Evolutionary conservation across 2,113 vertebrate species (phyloP).

Genomic region (Larimichthys polyactis): DNA sequence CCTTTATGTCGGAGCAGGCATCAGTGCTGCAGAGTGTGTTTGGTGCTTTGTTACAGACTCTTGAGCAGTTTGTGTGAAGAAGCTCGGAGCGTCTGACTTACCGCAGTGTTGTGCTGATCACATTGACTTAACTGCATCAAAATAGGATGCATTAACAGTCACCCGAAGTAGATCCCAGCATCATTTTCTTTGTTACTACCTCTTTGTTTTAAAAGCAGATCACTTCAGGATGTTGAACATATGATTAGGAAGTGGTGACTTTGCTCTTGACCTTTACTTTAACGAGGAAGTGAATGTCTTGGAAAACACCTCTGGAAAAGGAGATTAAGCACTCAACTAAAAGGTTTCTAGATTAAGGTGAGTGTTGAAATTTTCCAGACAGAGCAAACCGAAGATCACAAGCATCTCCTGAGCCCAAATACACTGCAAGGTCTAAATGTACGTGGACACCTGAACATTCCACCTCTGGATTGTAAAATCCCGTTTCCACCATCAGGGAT

Average conservation of each 20-base stretch:
- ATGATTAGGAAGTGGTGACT: background rate
- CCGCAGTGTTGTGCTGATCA: background rate
- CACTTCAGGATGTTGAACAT: background rate
- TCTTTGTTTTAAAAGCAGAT: background rate
- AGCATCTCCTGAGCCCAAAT: background rate
- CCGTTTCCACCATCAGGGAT: background rate
- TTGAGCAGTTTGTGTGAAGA: constrained; percentile 33
- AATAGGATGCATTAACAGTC: background rate
- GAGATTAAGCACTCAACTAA: background rate
- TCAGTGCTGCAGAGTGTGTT: constrained; percentile 38
- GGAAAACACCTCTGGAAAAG: background rate
- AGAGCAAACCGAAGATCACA: background rate
- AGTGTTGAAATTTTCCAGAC: background rate
- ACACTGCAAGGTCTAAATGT: background rate
- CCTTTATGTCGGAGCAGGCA: constrained; percentile 42
- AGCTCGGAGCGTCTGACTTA: constrained; percentile 13
- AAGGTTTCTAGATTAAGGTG: background rate
- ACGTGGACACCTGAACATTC: background rate
- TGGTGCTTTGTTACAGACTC: constrained; percentile 37
- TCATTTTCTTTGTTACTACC: background rate
- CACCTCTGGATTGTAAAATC: background rate
- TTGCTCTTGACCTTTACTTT: constrained; percentile 7
- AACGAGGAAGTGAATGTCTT: background rate
- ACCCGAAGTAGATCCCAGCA: background rate
- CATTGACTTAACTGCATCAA: background rate